Conservation (phyloP, 1,140 invertebrate species). For the Leptinotarsa defecta region DNA sequence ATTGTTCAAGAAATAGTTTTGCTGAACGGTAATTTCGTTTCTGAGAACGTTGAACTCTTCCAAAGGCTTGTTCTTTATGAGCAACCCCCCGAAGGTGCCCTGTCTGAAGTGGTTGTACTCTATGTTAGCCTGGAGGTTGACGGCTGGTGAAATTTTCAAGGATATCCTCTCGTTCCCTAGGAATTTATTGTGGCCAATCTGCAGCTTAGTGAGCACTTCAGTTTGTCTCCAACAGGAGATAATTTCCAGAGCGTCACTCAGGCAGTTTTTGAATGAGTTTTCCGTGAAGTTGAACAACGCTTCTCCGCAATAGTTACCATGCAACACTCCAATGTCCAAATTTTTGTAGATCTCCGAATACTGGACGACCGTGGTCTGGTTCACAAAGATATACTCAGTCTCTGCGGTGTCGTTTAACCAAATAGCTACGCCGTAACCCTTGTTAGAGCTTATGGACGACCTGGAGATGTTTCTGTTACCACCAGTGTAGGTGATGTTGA, state of each 20-base stretch:
- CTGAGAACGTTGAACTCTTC: constrained; percentile 73
- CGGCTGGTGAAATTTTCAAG: constrained; percentile 79
- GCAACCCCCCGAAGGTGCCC: constrained; percentile 80
- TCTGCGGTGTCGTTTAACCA: constrained; percentile 89
- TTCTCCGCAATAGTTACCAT: constrained; percentile 76
- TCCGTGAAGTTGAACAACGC: constrained; percentile 84
- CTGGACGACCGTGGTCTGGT: constrained; percentile 84
- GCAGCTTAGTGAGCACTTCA: constrained; percentile 66
- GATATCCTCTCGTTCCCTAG: constrained; percentile 75
- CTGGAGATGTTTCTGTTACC: constrained; percentile 87
- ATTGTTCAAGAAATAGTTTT: constrained; percentile 90
- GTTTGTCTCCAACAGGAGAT: constrained; percentile 76
- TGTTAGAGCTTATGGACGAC: constrained; percentile 78
- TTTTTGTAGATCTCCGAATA: constrained; percentile 87
- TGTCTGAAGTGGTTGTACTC: constrained; percentile 87
- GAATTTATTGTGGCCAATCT: constrained; percentile 87
- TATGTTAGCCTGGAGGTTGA: constrained; percentile 79
- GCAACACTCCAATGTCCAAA: constrained; percentile 79
- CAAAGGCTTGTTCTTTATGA: constrained; percentile 81
- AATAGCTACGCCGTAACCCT: constrained; percentile 80
- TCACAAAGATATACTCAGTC: constrained; percentile 75
- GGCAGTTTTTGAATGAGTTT: constrained; percentile 79
- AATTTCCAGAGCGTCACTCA: constrained; percentile 76
- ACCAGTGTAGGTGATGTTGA: constrained; percentile 90
- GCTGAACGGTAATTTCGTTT: constrained; percentile 75